Conservation (phyloP, 2,888 invertebrate species). For the Acronicta aceris region DNA sequence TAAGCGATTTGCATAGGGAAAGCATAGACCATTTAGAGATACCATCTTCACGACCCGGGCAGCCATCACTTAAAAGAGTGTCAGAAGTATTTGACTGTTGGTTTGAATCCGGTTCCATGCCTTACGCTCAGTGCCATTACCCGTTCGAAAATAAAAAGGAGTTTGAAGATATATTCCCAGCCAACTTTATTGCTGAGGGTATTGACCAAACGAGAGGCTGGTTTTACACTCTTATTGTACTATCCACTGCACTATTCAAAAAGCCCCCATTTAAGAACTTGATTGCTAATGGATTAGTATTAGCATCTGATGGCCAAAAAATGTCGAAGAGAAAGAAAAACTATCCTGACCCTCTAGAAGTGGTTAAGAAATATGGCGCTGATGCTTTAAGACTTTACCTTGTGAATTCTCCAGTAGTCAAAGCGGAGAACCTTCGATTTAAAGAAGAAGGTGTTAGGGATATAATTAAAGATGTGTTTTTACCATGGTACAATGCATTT, state of each 20-base stretch:
- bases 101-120: conserved; percentile 99
- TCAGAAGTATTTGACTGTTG: conserved; percentile 99
- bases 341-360: conserved; percentile 98
- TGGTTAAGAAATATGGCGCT: conserved; percentile 97
- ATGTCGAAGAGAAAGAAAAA: conserved; percentile 99
- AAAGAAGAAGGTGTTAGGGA: conserved; percentile 99
- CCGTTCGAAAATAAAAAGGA: conserved; percentile 97
- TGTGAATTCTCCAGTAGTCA: conserved; percentile 99
- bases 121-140: conserved; percentile 98
- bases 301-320: conserved; percentile 99
- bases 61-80: conserved; percentile 95
- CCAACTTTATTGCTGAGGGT: conserved; percentile 99
- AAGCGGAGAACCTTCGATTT: conserved; percentile 98
- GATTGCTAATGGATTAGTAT: conserved; percentile 98
- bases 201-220: conserved; percentile 99
- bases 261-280: conserved; percentile 99
- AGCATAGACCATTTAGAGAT: conserved; percentile 97
- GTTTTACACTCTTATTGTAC: conserved; percentile 99
- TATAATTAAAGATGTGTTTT: conserved; percentile 98
- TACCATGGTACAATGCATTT: conserved; percentile 98
- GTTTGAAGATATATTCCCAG: conserved; percentile 97
- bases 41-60: conserved; percentile 95
- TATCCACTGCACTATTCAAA: conserved; percentile 98
- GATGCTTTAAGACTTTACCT: conserved; percentile 98
- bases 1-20: conserved; percentile 98